A percentile compares a stretch with the other conserved stretches of the same genome.
Evolutionary conservation across 2,113 vertebrate genomes (phyloP).

Genomic region (Vimba vimba): DNA sequence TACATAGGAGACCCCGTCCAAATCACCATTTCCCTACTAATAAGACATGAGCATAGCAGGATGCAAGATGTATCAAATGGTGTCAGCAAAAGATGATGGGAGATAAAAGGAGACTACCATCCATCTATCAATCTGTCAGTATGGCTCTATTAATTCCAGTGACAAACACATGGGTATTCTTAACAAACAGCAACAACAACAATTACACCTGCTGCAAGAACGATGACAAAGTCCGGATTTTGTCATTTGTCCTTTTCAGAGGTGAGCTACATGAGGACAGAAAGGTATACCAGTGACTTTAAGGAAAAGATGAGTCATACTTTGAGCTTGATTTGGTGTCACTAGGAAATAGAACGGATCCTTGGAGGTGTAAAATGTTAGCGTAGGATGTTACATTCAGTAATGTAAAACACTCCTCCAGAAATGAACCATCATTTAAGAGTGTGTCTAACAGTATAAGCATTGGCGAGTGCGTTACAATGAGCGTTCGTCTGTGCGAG

Average conservation of each 20-base stretch:
- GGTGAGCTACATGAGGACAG: background rate
- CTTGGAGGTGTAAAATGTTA: slow-evolving; percentile 23
- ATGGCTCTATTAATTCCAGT: too few relatives aligned
- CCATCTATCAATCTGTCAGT: too few relatives aligned
- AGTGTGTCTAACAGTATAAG: background rate
- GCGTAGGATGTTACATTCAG: background rate
- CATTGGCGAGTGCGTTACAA: background rate
- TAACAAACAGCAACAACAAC: background rate
- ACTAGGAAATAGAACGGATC: background rate
- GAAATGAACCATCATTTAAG: background rate
- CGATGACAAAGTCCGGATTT: background rate
- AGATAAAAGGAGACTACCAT: background rate
- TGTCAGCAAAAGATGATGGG: background rate
- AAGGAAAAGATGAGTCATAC: slow-evolving; percentile 30
- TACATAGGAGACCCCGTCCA: background rate
- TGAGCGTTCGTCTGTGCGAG: background rate
- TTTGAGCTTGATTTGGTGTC: background rate
- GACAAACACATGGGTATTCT: too few relatives aligned
- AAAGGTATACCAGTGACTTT: background rate
- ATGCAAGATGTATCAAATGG: background rate
- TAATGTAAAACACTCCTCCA: slow-evolving; percentile 16
- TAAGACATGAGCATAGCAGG: background rate
- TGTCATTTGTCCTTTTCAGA: background rate
- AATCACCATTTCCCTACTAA: background rate
- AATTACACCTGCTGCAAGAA: background rate